Percentiles rank a stretch among this genome's conserved stretches.
These are phyloP conservation scores for Plutella xylostella DNA, from an alignment of 2,888 invertebrate species.

Conservation along the genomic window DNA sequence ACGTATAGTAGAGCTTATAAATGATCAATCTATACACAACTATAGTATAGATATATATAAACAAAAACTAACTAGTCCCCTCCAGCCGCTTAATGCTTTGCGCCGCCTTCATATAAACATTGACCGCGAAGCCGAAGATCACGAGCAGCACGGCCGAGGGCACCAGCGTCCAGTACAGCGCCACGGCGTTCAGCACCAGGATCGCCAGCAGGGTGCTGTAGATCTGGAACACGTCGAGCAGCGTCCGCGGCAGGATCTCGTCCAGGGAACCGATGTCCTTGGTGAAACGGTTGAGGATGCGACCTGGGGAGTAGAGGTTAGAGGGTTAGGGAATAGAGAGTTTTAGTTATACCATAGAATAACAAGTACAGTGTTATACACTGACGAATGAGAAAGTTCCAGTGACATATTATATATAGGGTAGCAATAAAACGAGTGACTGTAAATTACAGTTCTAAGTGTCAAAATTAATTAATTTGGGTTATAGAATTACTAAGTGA, in stretches of 20 bases:
- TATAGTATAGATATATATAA: slow-evolving; percentile 1
- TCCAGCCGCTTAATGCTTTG: slow-evolving; percentile 76
- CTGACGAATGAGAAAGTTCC: no score
- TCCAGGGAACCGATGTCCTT: slow-evolving; percentile 89
- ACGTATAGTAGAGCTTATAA: no score
- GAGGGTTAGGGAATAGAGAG: no score
- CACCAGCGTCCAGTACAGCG: slow-evolving; percentile 70
- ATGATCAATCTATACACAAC: no score
- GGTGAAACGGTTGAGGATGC: slow-evolving; percentile 83
- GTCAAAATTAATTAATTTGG: no score
- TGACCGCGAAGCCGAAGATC: slow-evolving; percentile 70
- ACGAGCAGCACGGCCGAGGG: slow-evolving; percentile 68
- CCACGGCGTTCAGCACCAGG: slow-evolving; percentile 71
- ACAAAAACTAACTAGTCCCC: slow-evolving; percentile 67
- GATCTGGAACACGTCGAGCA: slow-evolving; percentile 75
- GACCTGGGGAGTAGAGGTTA: slow-evolving; percentile 64
- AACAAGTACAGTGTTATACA: no score
- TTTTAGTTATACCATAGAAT: no score
- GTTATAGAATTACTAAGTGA: no score
- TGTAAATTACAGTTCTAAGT: no score
- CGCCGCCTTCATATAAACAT: slow-evolving; percentile 75
- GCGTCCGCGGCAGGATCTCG: slow-evolving; percentile 77
- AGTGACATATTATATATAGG: no score
- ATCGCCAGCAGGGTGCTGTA: slow-evolving; percentile 64
- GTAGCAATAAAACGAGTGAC: no score